phyloP scores from a whole-genome alignment of 2,797 vertebrate species.

The Tympanoctomys barrerae region DNA sequence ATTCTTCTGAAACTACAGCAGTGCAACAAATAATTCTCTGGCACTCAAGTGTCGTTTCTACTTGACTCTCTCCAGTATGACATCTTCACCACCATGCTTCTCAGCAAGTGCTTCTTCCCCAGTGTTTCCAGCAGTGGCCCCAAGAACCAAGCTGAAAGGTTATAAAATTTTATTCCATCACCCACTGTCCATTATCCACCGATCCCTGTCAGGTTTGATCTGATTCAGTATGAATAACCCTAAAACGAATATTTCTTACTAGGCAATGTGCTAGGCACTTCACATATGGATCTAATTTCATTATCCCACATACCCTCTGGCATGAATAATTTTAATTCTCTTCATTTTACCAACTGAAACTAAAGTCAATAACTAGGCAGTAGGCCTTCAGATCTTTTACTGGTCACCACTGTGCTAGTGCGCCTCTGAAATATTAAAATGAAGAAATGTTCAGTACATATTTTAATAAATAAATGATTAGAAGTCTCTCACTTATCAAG shows the following conservation, averaged over 20 bases:
- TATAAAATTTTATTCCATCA: not conserved
- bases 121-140: not conserved
- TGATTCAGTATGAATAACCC: constrained; percentile 8
- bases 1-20: constrained; percentile 29
- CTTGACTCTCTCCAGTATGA: not conserved
- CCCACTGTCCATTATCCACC: not conserved
- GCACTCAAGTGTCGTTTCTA: not conserved
- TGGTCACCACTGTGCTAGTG: not conserved
- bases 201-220: not conserved
- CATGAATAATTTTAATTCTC: constrained; percentile 50
- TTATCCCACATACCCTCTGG: constrained; percentile 7
- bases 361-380: not conserved
- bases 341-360: constrained; percentile 55
- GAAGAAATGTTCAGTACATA: constrained; percentile 62
- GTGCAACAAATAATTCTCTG: constrained; percentile 31
- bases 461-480: constrained; percentile 62
- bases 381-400: not conserved
- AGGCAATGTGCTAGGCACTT: not conserved
- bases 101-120: not conserved
- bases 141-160: not conserved
- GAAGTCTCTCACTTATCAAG: constrained; percentile 49
- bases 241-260: constrained; percentile 2
- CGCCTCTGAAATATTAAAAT: constrained; percentile 29
- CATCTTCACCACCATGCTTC: not conserved
- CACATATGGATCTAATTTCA: not conserved